Base-by-base conservation (phyloP, 2,113 vertebrate species). In the Indicator indicator region DNA sequence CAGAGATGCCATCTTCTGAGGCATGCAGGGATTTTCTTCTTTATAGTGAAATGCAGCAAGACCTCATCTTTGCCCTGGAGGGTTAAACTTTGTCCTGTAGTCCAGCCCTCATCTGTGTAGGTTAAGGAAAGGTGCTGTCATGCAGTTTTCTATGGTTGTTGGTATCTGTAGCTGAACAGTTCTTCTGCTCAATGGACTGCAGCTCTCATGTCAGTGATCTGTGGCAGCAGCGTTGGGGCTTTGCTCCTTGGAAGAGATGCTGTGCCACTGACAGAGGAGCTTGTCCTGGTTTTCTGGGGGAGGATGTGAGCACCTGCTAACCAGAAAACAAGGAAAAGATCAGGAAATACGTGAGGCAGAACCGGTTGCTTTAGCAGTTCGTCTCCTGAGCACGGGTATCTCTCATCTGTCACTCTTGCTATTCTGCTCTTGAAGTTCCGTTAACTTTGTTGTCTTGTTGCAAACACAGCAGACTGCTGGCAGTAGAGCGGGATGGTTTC, bases 191-290 rank as follows among this genome's bases (percentile, higher is more conserved):
- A 26, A 8, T 2, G 4, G 14, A 38, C 75, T 32, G 65, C 27
- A 23, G 33, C 50, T 6, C 55, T 42, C 3, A 0, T 2, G 16
- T 9, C 23, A 11, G 28, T 21, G 24, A 42, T 6, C 15, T 2
- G 27, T 1, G 2, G 48, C 30, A 30, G 33, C 0, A 12, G 46
- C 0, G 0, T 4, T 0, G 2, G 56, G 48, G 42, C 48, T 63
- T 16, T 62, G 56, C 44, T n/a, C 24, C 54, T 36, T 30, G 28
- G 10, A 7, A 24, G 17, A 38, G 40, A 9, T 67, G 36, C 59
- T 54, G 40, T 71, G 69, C 26, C 38, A 20, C 20, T 13, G 11
- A 7, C 50, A 23, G 33, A 21, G 2, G 15, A 40, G 17, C 46
- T 9, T 30, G 24, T 54, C 4, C 56, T 13, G 56, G 3, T 44